Base-by-base conservation (phyloP, 1,140 invertebrate genomes). In the Druon quercuslanigerum region DNA sequence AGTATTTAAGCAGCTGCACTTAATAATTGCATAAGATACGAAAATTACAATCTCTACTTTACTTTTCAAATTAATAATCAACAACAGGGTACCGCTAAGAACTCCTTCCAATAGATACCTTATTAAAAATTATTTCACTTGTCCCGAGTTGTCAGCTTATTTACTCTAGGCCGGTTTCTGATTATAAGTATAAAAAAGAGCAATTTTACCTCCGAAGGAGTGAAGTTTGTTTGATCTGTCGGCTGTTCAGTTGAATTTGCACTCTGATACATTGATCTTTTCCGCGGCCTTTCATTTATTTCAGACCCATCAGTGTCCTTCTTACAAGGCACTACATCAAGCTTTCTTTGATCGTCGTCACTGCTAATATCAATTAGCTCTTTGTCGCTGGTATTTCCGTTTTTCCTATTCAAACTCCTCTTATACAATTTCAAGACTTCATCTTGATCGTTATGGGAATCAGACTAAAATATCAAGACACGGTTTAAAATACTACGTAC, bases 321-420 rank as follows among this genome's bases (percentile, higher is more conserved):
- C 73, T 83, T 84, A 51, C 57, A 3, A 73, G 83, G 81, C 46
- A 57, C 8, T 57, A 82, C 83, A 50, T 87, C 85, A 16, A 25
- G 20, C 78, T 88, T 90, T 3, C 51, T 72, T 19, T 78, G 77
- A 25, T 92, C 91, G 71, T 92, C 92, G 77, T 92, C 92, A 71
- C 91, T 92, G 54, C 91, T 92, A 50, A 92, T 92, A 40, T 92
- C 91, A 71, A 92, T 92, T 13, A 92, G 78, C 74, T 92, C 91
- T 79, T 91, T 92, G 72, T 91, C 90, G 71, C 89, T 91, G 0
- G 90, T 89, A 79, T 91, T 92, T 12, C 90, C 90, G 83, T 91
- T 92, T 52, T 85, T 84, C 56, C 82, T 86, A 14, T 79, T 81
- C n/a, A 82, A 75, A 12, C 81, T 71, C 46, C 88, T 88, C 51